Conservation (phyloP, 2,888 invertebrate species). For the Abrostola tripartita region DNA sequence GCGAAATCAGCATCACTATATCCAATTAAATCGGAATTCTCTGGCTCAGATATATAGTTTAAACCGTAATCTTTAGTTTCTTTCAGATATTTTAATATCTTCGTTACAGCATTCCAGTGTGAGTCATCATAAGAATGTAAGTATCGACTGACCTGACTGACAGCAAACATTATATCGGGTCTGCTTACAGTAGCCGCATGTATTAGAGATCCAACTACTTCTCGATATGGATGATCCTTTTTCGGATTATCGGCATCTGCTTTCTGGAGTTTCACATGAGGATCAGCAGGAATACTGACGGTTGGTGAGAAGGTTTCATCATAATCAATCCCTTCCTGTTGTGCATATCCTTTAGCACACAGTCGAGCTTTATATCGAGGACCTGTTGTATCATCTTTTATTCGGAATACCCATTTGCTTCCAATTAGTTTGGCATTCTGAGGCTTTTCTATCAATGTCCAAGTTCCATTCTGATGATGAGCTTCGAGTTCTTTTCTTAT, state of each 20-base stretch:
- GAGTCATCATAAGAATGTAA: slow-evolving; percentile 26
- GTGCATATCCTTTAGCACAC: not conserved
- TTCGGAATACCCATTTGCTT: not conserved
- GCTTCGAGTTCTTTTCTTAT: no score
- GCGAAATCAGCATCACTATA: no score
- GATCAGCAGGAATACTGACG: not conserved
- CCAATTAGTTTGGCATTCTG: not conserved
- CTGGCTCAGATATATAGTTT: no score
- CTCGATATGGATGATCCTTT: no score
- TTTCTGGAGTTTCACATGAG: no score
- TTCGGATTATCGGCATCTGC: no score
- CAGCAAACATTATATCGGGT: slow-evolving; percentile 44
- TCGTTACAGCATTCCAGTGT: slow-evolving; percentile 44
- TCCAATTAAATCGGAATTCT: no score
- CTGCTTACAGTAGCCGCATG: no score
- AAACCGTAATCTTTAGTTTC: slow-evolving; percentile 37
- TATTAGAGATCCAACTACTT: no score
- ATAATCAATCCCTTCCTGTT: not conserved
- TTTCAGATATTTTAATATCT: slow-evolving; percentile 33
- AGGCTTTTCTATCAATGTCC: no score
- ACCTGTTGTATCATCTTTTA: not conserved
- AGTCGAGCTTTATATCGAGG: not conserved
- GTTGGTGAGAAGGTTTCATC: no score
- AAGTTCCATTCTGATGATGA: no score
- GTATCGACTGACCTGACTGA: slow-evolving; percentile 47